Evolutionary conservation across 2,888 invertebrate species (phyloP).

Genomic region (Gastrophysa polygoni): DNA sequence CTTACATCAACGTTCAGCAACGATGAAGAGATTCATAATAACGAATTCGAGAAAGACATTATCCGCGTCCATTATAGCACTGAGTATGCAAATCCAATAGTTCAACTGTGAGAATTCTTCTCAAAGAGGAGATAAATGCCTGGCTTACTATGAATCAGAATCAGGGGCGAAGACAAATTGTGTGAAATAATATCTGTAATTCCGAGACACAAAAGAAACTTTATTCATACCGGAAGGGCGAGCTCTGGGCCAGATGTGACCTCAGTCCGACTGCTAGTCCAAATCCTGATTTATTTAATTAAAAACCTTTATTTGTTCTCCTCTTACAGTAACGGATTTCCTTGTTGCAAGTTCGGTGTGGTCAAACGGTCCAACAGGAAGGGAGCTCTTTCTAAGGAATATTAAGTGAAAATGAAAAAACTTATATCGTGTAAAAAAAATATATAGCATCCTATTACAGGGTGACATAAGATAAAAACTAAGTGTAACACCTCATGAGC

Average conservation of each 20-base stretch:
- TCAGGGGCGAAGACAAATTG: constrained; percentile 17
- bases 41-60: no score
- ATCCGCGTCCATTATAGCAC: no score
- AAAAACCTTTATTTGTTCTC: constrained; percentile 37
- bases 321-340: constrained; percentile 13
- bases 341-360: not conserved
- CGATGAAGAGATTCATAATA: no score
- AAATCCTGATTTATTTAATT: constrained; percentile 41
- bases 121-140: not conserved
- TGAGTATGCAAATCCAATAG: no score
- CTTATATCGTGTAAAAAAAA: no score
- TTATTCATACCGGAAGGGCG: constrained; percentile 33
- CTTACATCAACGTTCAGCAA: no score
- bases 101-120: no score
- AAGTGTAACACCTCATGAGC: no score
- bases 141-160: not conserved
- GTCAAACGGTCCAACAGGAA: not conserved
- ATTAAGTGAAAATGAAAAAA: not conserved
- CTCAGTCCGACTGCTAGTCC: constrained; percentile 31
- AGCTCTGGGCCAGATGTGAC: constrained; percentile 36
- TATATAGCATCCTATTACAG: no score
- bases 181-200: constrained; percentile 35
- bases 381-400: not conserved
- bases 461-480: no score
- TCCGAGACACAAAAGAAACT: constrained; percentile 37